These are phyloP conservation scores for Agrenia bidenticulata DNA, from an alignment of 2,888 invertebrate species.

Conservation along the genomic window DNA sequence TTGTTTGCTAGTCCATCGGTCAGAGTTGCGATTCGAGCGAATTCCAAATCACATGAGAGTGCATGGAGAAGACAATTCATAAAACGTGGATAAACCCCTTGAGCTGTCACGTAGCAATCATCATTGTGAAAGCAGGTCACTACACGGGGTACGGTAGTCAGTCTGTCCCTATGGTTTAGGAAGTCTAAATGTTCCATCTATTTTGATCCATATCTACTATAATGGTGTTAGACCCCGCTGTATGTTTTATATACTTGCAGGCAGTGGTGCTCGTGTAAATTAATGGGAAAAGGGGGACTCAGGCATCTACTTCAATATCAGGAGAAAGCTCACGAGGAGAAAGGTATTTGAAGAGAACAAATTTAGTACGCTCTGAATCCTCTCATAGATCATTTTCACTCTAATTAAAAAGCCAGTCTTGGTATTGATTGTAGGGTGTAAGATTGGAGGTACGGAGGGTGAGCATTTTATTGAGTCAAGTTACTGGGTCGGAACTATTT, in stretches of 20 bases:
- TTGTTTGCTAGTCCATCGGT: neutral
- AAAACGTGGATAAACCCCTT: neutral
- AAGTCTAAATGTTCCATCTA: too few species aligned
- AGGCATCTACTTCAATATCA: neutral
- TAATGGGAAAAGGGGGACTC: neutral
- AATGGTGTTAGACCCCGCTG: too few species aligned
- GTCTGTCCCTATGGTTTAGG: too few species aligned
- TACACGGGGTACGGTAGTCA: neutral
- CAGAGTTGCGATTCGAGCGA: too few species aligned
- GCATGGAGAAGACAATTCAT: slow-evolving; percentile 11
- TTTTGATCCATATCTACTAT: too few species aligned
- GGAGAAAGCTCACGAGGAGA: neutral
- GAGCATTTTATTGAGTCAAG: neutral
- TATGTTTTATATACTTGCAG: too few species aligned
- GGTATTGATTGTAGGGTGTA: neutral
- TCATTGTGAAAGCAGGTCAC: slow-evolving; percentile 10
- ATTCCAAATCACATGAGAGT: neutral
- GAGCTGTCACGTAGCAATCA: slow-evolving; percentile 9
- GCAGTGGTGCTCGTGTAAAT: too few species aligned
- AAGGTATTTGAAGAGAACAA: neutral
- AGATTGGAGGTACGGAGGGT: neutral
- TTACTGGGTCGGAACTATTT: neutral
- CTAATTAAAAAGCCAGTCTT: neutral
- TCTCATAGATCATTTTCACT: neutral
- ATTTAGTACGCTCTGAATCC: neutral